Evolutionary conservation across 1,140 invertebrate species (phyloP), one percentile per base, ranked within the genome.

Genomic region (Leptopilina boulardi): DNA sequence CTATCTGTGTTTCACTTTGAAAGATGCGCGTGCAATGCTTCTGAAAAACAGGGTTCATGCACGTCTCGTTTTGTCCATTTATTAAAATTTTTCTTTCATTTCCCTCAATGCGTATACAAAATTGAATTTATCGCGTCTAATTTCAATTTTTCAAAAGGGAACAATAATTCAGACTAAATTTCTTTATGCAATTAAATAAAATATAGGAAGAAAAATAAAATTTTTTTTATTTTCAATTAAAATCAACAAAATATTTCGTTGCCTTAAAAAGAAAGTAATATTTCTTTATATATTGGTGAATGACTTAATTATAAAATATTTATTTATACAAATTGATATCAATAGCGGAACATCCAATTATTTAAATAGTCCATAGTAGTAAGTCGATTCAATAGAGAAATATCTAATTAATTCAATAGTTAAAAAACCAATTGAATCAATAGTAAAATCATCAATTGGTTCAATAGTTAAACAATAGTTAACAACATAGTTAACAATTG

Each of bases 21-120:
- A 66, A 66, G 59, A 66, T 66, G 23, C 30, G 15, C 11, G 51
- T 54, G 51, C n/a, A n/a, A 30, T 66, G 23, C 26, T 66, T 23
- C 56, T 26, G 56, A 59, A 47, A 47, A 9, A 47, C n/a, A n/a
- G n/a, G 47, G 47, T 2, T 1, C 5, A 51, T 51, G 47, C 47
- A 18, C n/a, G 13, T 51, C 47, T n/a, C 47, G n/a, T 51, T n/a
- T 4, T 66, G 15, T 34, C 23, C 59, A 66, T 66, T 66, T 30
- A 66, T 66, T 30, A 66, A 66, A 34, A 30, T 56, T 66, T 30
- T 30, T 23, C 26, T 54, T 66, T 66, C 59, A 66, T 66, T 66
- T 66, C 21, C 59, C 26, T 11, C 59, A 30, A 23, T 9, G 34
- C 34, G 9, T 34, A 34, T 34, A 34, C 6, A 38, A 18, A 51